Conservation (phyloP, 1,140 invertebrate genomes). For the Protaetia brevitarsis region DNA sequence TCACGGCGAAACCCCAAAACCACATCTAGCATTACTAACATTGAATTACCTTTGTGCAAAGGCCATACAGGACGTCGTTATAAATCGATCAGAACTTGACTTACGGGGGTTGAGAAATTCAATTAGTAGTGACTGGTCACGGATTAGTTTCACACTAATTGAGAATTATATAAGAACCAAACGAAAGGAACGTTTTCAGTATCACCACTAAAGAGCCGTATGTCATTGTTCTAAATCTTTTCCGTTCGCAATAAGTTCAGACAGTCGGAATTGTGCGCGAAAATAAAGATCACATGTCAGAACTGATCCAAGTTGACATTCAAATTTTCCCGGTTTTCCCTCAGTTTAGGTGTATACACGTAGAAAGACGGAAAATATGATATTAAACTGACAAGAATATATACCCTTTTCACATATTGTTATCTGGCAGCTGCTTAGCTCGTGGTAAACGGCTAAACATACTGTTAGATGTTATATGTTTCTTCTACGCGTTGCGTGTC, state of each 20-base stretch:
- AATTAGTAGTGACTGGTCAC: constrained; percentile 26
- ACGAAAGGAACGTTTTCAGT: constrained; percentile 9
- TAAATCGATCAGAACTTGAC: constrained; percentile 13
- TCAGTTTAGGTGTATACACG: constrained; percentile 35
- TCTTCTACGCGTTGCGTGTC: background rate
- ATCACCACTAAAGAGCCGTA: background rate
- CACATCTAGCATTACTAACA: background rate
- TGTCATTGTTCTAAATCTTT: constrained; percentile 8
- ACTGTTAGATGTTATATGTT: constrained; percentile 7
- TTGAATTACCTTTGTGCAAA: background rate
- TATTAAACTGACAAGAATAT: constrained; percentile 30
- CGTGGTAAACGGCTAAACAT: background rate
- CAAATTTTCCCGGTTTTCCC: constrained; percentile 43
- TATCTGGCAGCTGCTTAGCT: background rate
- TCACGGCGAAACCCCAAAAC: too few species aligned
- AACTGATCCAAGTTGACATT: constrained; percentile 43
- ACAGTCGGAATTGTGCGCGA: constrained; percentile 28
- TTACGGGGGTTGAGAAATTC: constrained; percentile 12
- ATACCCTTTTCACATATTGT: background rate
- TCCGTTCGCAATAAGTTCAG: constrained; percentile 14
- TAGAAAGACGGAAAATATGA: constrained; percentile 32
- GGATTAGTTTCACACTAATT: constrained; percentile 24
- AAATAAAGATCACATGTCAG: constrained; percentile 6
- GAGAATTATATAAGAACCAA: constrained; percentile 22
- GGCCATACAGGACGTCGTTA: background rate